A percentile compares a stretch with the other conserved stretches of the same genome.
phyloP scores from a whole-genome alignment of 2,888 invertebrate genomes.

The Strigamia maritima region DNA sequence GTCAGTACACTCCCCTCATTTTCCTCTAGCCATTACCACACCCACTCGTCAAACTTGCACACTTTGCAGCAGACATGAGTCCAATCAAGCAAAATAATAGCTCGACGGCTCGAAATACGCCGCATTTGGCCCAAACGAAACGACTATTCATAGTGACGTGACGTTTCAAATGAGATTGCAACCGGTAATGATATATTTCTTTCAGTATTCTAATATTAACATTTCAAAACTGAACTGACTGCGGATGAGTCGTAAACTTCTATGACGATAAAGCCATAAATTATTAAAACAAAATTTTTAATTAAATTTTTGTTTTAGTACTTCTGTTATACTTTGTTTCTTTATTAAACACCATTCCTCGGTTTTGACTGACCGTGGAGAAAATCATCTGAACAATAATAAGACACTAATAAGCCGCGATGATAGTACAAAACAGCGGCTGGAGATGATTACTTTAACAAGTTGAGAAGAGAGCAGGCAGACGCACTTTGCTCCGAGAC shows the following conservation, averaged over 20 bases:
- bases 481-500: constrained; percentile 20
- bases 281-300: neutral
- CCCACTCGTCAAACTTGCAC: constrained; percentile 9
- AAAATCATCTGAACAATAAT: constrained; percentile 11
- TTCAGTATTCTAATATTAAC: neutral
- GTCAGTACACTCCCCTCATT: neutral
- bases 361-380: neutral
- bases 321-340: neutral
- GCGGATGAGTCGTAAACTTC: neutral
- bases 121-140: neutral
- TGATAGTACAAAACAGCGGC: constrained; percentile 12
- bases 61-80: neutral
- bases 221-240: neutral
- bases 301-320: neutral
- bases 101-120: neutral
- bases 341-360: neutral
- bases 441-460: constrained; percentile 20
- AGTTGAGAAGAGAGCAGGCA: neutral
- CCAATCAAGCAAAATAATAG: neutral
- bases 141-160: constrained; percentile 11
- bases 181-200: constrained; percentile 25
- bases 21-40: constrained; percentile 1
- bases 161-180: constrained; percentile 5
- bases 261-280: neutral
- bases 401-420: constrained; percentile 20